These are phyloP conservation scores for Oedothorax gibbosus DNA, from an alignment of 1,140 invertebrate genomes.

Conservation along the genomic window DNA sequence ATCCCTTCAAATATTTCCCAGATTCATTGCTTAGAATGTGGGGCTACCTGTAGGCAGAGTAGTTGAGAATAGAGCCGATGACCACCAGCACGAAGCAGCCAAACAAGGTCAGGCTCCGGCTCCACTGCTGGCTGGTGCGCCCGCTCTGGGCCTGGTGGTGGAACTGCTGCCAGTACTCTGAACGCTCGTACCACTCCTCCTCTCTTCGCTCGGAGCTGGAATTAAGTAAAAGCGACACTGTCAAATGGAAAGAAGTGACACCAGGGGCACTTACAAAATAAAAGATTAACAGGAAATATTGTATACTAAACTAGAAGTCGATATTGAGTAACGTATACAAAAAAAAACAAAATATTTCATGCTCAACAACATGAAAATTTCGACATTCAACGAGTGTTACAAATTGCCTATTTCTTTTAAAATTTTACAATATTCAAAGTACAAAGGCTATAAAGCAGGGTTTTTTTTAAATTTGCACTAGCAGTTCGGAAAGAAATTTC, in stretches of 20 bases:
- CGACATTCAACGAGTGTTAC: no score
- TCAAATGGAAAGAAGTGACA: neutral
- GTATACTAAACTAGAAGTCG: no score
- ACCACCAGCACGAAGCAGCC: conserved; percentile 26
- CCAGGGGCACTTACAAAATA: no score
- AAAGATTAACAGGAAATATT: neutral
- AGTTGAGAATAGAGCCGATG: conserved; percentile 8
- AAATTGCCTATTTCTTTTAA: no score
- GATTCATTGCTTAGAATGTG: neutral
- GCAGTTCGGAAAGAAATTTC: no score
- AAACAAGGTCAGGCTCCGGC: neutral
- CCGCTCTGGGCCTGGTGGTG: neutral
- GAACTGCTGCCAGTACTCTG: conserved; percentile 14
- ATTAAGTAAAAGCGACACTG: neutral
- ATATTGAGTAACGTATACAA: no score
- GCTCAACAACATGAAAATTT: no score
- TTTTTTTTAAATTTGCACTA: no score
- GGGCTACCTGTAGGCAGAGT: conserved; percentile 22
- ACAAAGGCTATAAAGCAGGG: no score
- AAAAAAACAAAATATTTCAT: no score
- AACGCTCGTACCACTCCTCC: conserved; percentile 12
- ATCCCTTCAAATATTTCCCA: neutral
- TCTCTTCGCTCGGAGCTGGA: neutral
- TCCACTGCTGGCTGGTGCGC: neutral
- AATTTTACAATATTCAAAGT: no score